Evolutionary conservation across 2,888 invertebrate species (phyloP).

Genomic region (Nasonia oneida): DNA sequence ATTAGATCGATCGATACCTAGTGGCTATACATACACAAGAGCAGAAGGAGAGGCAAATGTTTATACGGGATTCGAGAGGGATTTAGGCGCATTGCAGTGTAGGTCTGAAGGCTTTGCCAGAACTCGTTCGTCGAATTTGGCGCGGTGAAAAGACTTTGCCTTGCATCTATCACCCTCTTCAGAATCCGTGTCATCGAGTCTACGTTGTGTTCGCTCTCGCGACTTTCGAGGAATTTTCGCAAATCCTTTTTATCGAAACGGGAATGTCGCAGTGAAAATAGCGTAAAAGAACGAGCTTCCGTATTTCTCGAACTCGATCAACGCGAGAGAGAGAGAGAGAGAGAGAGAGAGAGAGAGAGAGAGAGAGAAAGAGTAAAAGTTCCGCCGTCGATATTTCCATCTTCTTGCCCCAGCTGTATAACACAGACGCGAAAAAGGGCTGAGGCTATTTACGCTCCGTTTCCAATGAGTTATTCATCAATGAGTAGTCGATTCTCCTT

Average conservation of each 20-base stretch:
- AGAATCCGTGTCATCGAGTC: background rate
- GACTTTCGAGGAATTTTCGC: background rate
- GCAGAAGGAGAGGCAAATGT: background rate
- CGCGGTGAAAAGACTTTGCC: background rate
- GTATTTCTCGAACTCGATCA: background rate
- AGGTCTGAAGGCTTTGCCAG: background rate
- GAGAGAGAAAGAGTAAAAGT: background rate
- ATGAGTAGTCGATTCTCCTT: background rate
- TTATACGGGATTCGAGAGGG: background rate
- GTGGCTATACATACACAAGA: background rate
- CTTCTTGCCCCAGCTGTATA: background rate
- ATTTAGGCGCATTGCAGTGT: conserved; percentile 11
- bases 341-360: background rate
- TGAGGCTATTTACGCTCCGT: background rate
- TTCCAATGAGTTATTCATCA: conserved; percentile 14
- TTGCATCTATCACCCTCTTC: background rate
- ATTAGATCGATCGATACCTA: background rate
- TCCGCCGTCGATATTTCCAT: background rate
- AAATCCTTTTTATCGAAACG: too few species aligned
- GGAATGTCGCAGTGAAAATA: too few species aligned
- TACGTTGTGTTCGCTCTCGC: background rate
- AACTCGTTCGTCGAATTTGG: background rate
- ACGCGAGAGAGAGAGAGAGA: background rate
- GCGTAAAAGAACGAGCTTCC: background rate
- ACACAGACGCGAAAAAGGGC: background rate